Conservation (phyloP, 2,113 vertebrate species). For the Ifrita kowaldi region DNA sequence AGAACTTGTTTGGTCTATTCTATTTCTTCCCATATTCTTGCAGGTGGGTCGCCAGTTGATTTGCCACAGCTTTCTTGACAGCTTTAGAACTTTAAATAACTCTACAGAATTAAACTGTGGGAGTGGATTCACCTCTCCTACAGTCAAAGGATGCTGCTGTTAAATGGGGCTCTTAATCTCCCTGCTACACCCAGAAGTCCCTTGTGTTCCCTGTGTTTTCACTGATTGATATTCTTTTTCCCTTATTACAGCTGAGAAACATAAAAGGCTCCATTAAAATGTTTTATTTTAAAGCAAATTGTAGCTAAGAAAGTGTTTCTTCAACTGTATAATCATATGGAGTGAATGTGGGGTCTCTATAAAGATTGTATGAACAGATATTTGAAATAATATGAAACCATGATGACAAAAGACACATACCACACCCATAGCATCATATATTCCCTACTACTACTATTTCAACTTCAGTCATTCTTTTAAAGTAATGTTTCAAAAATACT, state of each 20-base stretch:
- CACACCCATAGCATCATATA: not conserved
- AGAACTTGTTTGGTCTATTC: not conserved
- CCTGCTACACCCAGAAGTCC: not conserved
- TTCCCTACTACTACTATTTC: not conserved
- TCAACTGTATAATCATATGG: not conserved
- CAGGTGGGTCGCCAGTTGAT: not conserved
- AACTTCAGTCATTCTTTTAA: not conserved
- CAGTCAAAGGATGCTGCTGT: not conserved
- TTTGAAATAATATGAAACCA: not conserved
- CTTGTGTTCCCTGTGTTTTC: not conserved
- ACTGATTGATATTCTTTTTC: not conserved
- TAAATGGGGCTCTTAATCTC: not conserved
- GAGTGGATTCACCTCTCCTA: not conserved
- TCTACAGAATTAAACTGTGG: not conserved
- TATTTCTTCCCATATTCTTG: not conserved
- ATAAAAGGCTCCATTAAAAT: not conserved
- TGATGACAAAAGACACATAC: not conserved
- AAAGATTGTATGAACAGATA: not conserved
- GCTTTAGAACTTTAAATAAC: not conserved
- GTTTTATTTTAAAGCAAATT: not conserved
- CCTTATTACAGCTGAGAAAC: fast-evolving
- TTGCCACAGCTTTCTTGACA: not conserved
- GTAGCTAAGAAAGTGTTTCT: not conserved
- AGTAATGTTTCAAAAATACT: not conserved
- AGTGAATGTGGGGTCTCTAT: not conserved